These are phyloP conservation scores for Syrmaticus mikado DNA, from an alignment of 2,113 vertebrate species.

Conservation along the genomic window DNA sequence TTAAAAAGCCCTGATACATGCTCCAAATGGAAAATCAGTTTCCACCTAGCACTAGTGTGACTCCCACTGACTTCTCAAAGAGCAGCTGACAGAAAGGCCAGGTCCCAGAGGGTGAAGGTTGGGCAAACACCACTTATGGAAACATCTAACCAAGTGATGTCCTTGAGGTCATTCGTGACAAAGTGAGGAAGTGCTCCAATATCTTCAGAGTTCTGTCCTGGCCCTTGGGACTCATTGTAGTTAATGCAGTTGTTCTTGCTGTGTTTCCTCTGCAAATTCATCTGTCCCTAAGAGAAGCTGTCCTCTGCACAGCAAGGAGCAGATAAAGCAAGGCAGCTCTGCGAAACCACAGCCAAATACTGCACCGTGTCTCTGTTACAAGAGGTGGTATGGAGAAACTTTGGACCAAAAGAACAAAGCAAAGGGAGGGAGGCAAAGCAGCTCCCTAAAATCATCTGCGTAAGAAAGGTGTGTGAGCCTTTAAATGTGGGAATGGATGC, in stretches of 20 bases:
- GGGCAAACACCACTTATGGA: background rate
- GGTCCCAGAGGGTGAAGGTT: background rate
- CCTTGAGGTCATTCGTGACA: background rate
- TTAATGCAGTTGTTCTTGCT: background rate
- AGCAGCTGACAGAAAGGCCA: background rate
- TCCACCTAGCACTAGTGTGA: background rate
- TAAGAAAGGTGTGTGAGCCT: background rate
- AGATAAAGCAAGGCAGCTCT: background rate
- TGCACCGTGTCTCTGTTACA: background rate
- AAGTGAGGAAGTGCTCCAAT: background rate
- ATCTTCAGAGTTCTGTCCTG: background rate
- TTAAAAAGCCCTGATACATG: rapidly evolving
- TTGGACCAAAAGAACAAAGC: background rate
- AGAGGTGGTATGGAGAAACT: background rate
- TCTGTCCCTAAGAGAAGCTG: background rate
- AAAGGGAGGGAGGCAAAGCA: background rate
- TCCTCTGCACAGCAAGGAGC: background rate
- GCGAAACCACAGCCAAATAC: background rate
- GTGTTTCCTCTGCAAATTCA: background rate
- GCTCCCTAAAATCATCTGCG: background rate
- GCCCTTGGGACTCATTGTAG: background rate
- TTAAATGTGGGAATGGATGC: background rate
- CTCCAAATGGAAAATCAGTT: background rate
- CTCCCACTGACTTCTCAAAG: background rate
- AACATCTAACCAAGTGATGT: background rate